A percentile compares a stretch with the other conserved stretches of the same genome.
These are phyloP conservation scores for Elgonia sp. DNA, from an alignment of 2,888 invertebrate genomes.

Conservation along the genomic window DNA sequence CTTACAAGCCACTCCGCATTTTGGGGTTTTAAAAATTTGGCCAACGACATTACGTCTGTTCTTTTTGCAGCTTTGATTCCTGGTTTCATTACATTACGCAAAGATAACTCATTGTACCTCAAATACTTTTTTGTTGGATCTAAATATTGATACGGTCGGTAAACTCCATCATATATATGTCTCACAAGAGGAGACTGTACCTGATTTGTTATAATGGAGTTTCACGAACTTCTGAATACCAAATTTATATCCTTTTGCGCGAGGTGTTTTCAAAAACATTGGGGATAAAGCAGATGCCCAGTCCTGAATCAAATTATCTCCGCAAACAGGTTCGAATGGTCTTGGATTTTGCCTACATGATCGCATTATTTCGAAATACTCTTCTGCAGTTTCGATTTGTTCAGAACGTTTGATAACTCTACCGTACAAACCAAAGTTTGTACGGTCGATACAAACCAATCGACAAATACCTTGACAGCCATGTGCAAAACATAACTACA, in stretches of 20 bases:
- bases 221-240: constrained; percentile 44
- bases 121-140: constrained; percentile 1
- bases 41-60: constrained; percentile 35
- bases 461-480: constrained; percentile 33
- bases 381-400: constrained; percentile 16
- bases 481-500: constrained; percentile 43
- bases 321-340: constrained; percentile 39
- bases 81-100: constrained; percentile 15
- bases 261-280: constrained; percentile 33
- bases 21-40: constrained; percentile 28
- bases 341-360: constrained; percentile 21
- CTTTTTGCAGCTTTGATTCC: constrained; percentile 36
- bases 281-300: constrained; percentile 24
- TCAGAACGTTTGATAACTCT: constrained; percentile 35
- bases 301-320: constrained; percentile 30
- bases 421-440: constrained; percentile 65
- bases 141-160: constrained; percentile 19
- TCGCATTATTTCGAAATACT: constrained; percentile 53
- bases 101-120: background rate
- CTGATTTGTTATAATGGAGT: constrained; percentile 27
- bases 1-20: constrained; percentile 26
- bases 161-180: constrained; percentile 35
- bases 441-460: too few relatives aligned
- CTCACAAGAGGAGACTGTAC: constrained; percentile 2
- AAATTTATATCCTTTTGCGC: constrained; percentile 41